Evolutionary conservation across 2,797 vertebrate species (phyloP).

Genomic region (Poeciliopsis presidionis): DNA sequence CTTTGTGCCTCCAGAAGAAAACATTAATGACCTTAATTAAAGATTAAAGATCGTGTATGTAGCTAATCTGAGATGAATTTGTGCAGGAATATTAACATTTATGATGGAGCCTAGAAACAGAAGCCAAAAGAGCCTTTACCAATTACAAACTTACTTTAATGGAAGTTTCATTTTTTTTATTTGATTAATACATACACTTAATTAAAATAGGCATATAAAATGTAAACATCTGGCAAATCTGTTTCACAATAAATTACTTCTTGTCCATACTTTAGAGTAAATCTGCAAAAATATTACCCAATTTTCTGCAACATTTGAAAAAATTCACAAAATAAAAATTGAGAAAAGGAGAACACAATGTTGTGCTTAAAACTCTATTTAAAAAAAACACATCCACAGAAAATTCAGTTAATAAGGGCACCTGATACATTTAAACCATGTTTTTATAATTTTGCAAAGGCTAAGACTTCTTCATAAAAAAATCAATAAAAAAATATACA

Average conservation of each 20-base stretch:
- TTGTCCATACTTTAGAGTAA: not conserved
- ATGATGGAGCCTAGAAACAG: not conserved
- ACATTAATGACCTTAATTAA: not conserved
- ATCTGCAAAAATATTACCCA: not conserved
- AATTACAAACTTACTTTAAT: not conserved
- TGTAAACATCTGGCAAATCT: not conserved
- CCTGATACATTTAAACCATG: not conserved
- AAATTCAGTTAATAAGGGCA: not conserved
- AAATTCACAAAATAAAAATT: not conserved
- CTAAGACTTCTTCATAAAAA: not conserved
- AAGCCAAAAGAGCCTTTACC: not conserved
- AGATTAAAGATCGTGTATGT: not conserved
- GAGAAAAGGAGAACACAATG: not conserved
- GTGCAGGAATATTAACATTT: not conserved
- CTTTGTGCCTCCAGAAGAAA: not conserved
- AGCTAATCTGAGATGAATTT: conserved; percentile 2
- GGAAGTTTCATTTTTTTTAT: not conserved
- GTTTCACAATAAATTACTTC: not conserved
- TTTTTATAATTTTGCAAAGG: not conserved
- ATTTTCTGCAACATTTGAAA: not conserved
- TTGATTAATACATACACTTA: not conserved
- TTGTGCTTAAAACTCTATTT: not conserved
- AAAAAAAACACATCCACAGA: not conserved
- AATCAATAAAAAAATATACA: not conserved
- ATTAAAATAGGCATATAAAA: not conserved